Percentiles rank a stretch among this genome's conserved stretches.
phyloP scores from a whole-genome alignment of 2,113 vertebrate species.

The Oenanthe melanoleuca region DNA sequence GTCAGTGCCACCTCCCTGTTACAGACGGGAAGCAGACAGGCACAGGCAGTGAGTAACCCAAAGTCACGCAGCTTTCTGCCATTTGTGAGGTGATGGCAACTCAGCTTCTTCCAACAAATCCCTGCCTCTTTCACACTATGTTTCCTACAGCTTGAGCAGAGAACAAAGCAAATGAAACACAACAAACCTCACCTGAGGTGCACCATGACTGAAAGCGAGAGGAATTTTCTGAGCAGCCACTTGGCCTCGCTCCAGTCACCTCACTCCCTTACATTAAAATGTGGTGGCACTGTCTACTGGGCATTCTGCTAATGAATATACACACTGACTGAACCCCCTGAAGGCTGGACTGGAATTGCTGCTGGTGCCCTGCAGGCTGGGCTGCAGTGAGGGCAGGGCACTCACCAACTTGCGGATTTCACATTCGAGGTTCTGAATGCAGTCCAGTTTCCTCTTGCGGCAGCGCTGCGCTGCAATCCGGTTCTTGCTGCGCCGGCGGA shows the following conservation, averaged over 20 bases:
- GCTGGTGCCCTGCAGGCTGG: not conserved
- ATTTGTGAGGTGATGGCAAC: not conserved
- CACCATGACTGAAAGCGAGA: not conserved
- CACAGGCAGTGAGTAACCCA: slow-evolving; percentile 4
- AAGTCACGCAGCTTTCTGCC: not conserved
- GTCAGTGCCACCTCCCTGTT: not conserved
- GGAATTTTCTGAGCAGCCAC: not conserved
- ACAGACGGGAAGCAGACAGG: not conserved
- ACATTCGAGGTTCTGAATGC: slow-evolving; percentile 98
- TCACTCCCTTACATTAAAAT: not conserved
- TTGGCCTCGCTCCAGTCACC: not conserved
- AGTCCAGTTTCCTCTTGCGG: slow-evolving; percentile 98
- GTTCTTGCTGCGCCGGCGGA: slow-evolving; percentile 96
- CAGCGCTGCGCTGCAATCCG: slow-evolving; percentile 98
- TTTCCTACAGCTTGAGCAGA: not conserved
- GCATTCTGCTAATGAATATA: not conserved
- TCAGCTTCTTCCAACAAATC: slow-evolving; percentile 8
- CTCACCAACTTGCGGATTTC: slow-evolving; percentile 96
- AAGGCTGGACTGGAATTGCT: not conserved
- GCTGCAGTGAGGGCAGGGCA: accelerated
- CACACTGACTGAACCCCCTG: not conserved
- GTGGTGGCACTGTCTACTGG: not conserved
- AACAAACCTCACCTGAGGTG: not conserved
- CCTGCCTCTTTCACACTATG: not conserved
- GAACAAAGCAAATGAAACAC: not conserved